Conservation (phyloP, 2,113 vertebrate genomes). For the Hemibagrus wyckioides region DNA sequence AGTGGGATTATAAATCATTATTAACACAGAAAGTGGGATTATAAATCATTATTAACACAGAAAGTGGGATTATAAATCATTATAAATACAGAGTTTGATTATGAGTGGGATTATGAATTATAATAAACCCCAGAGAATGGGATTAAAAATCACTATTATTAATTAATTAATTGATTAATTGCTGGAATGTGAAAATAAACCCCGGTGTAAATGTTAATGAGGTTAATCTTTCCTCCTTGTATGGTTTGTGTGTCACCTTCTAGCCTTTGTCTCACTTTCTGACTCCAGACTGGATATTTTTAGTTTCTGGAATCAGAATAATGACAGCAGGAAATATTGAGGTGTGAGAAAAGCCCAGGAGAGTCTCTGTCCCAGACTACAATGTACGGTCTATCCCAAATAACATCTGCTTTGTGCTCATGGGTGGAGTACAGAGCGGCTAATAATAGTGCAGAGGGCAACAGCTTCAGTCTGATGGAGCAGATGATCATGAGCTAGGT, state of each 20-base stretch:
- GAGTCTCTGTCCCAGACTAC: background rate
- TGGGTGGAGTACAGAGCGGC: background rate
- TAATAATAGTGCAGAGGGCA: slow-evolving; percentile 6
- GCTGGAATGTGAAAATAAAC: no score
- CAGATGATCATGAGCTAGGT: background rate
- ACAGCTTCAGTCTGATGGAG: background rate
- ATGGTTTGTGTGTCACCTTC: background rate
- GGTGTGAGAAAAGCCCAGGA: background rate
- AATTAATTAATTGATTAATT: no score
- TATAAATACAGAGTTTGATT: no score
- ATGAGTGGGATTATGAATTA: no score
- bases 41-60: no score
- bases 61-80: no score
- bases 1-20: no score
- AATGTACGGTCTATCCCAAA: background rate
- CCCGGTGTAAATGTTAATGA: background rate
- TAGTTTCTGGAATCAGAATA: background rate
- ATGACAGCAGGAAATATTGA: background rate
- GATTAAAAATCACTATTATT: no score
- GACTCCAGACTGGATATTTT: background rate
- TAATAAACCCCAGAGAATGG: no score
- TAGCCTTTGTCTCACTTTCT: background rate
- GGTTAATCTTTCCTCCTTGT: background rate
- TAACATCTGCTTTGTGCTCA: slow-evolving; percentile 8
- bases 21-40: no score